phyloP scores from a whole-genome alignment of 2,888 invertebrate species.

The Hanleya hanleyi region DNA sequence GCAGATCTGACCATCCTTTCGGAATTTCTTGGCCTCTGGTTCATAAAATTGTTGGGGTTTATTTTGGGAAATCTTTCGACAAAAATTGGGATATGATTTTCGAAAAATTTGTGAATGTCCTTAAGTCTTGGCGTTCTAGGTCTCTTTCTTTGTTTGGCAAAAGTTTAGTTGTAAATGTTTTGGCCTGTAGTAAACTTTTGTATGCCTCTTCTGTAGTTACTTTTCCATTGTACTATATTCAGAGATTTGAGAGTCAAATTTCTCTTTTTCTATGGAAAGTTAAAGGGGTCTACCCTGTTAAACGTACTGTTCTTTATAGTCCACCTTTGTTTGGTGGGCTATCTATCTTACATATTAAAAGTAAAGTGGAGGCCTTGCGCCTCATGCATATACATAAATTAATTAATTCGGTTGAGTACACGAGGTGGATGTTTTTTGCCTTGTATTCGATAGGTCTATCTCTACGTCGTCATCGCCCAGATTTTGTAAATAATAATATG shows the following conservation, averaged over 20 bases:
- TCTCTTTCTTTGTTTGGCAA: neutral
- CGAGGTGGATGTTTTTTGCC: neutral
- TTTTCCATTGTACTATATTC: neutral
- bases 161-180: neutral
- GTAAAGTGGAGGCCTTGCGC: neutral
- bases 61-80: neutral
- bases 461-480: neutral
- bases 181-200: neutral
- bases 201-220: neutral
- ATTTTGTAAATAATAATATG: neutral
- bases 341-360: neutral
- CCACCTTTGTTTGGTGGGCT: neutral
- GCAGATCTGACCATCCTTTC: conserved; percentile 6
- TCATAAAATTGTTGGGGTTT: neutral
- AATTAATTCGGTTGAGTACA: neutral
- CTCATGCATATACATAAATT: neutral
- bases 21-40: neutral
- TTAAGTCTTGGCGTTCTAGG: neutral
- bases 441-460: neutral
- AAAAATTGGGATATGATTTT: neutral
- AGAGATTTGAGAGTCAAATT: neutral
- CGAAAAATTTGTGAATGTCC: neutral
- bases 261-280: neutral
- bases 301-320: neutral
- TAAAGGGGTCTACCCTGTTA: neutral